These are phyloP conservation scores for Chironomus riparius DNA, from an alignment of 2,888 invertebrate genomes.

Conservation along the genomic window DNA sequence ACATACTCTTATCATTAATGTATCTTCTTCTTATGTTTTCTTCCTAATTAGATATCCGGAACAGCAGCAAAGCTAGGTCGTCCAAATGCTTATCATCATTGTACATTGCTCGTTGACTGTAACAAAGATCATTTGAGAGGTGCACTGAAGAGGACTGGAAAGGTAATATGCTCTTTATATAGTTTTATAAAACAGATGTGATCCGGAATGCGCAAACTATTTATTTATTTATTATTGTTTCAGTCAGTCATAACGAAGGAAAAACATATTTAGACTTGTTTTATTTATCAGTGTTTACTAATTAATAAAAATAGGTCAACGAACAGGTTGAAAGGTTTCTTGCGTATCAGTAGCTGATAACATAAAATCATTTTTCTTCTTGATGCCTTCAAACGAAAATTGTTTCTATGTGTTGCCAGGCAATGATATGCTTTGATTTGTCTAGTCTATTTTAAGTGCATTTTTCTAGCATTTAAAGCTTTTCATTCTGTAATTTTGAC, in stretches of 20 bases:
- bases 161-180: constrained; percentile 35
- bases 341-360: constrained; percentile 8
- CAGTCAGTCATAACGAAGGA: not conserved
- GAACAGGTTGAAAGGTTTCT: constrained; percentile 23
- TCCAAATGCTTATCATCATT: constrained; percentile 92
- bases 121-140: constrained; percentile 65
- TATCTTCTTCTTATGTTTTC: constrained; percentile 20
- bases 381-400: not conserved
- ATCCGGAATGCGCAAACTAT: too few species aligned
- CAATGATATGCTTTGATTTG: too few species aligned
- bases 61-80: constrained; percentile 88
- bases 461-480: too few species aligned
- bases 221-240: not conserved
- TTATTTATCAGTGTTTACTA: not conserved
- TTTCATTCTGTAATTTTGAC: too few species aligned
- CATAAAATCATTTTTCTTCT: not conserved
- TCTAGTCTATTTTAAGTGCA: too few species aligned
- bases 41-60: constrained; percentile 70
- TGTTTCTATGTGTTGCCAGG: too few species aligned
- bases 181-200: too few species aligned
- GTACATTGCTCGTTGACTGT: constrained; percentile 83
- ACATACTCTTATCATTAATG: too few species aligned
- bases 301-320: constrained; percentile 22
- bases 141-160: constrained; percentile 65
- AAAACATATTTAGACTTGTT: not conserved